Evolutionary conservation across 2,888 invertebrate species (phyloP), one percentile per base, ranked within the genome.

Genomic region (Philaethria dido): DNA sequence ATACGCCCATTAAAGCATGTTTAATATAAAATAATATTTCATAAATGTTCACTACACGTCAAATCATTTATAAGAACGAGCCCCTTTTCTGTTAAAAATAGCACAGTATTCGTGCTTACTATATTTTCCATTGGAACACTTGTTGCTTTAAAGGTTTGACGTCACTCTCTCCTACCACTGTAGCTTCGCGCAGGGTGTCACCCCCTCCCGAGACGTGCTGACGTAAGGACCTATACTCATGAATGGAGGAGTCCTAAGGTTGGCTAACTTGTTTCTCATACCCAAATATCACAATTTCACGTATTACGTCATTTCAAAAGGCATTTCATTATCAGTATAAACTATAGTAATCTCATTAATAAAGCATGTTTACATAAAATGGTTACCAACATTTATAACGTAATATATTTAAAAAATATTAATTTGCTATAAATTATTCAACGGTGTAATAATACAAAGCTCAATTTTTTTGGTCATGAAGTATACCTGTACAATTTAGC

Each of bases 121-220:
- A 84, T 80, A 81, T 77, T 80, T 80, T 81, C 79, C 80, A 82
- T 82, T 70, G 77, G 74, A 82, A 80, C 88, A 91, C 91, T 91
- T 91, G 91, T 91, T 92, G 92, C 92, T 86, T 82, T 80, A 77
- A 80, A 72, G 76, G 77, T 76, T 89, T 91, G 91, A 92, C 92
- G 92, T 92, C 91, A 91, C 78, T 74, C 75, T 74, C 84, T 85
- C 82, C 78, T 75, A 81, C 82, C 77, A 74, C 74, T 74, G 74
- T 78, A 75, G 69, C 73, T 69, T 70, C 76, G 68, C 72, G 70
- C 72, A 73, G 83, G 84, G 73, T 71, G 78, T 82, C 85, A 82
- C 82, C 81, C 84, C 86, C 81, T 74, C 73, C 75, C 78, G 82
- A 83, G 76, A 72, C 78, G 78, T 70, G 80, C 85, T 91, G 90